Conservation (phyloP, 2,797 vertebrate species). For the Pipistrellus nathusii region DNA sequence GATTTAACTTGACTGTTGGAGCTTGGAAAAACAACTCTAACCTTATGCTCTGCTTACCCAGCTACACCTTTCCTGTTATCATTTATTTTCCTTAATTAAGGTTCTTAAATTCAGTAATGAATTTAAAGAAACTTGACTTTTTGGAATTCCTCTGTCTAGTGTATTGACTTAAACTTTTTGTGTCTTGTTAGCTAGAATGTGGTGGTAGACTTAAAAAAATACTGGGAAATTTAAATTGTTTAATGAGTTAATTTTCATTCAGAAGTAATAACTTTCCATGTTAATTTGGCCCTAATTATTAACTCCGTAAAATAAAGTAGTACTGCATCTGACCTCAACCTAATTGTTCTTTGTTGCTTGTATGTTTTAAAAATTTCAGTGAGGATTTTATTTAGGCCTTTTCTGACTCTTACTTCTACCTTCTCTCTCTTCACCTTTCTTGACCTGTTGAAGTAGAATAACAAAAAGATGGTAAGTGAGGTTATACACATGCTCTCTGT, state of each 20-base stretch:
- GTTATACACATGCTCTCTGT: slow-evolving; percentile 90
- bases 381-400: slow-evolving; percentile 88
- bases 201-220: slow-evolving; percentile 63
- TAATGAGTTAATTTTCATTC: slow-evolving; percentile 71
- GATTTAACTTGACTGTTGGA: slow-evolving; percentile 59
- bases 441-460: slow-evolving; percentile 97
- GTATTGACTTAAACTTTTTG: slow-evolving; percentile 64
- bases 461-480: slow-evolving; percentile 99
- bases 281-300: slow-evolving; percentile 84
- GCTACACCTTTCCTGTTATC: slow-evolving; percentile 59
- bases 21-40: slow-evolving; percentile 51
- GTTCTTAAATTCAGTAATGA: slow-evolving; percentile 69
- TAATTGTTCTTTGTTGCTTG: slow-evolving; percentile 87
- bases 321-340: slow-evolving; percentile 87
- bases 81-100: slow-evolving; percentile 67
- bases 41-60: slow-evolving; percentile 15
- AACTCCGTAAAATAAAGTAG: slow-evolving; percentile 82
- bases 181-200: slow-evolving; percentile 77
- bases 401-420: slow-evolving; percentile 91
- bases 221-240: slow-evolving; percentile 65
- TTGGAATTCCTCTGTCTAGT: slow-evolving; percentile 69
- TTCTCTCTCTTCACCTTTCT: slow-evolving; percentile 92
- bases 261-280: slow-evolving; percentile 70
- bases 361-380: slow-evolving; percentile 89
- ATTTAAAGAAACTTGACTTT: slow-evolving; percentile 67